Evolutionary conservation across 1,140 invertebrate species (phyloP), one percentile per base, ranked within the genome.

Genomic region (Saxidomus purpurata): DNA sequence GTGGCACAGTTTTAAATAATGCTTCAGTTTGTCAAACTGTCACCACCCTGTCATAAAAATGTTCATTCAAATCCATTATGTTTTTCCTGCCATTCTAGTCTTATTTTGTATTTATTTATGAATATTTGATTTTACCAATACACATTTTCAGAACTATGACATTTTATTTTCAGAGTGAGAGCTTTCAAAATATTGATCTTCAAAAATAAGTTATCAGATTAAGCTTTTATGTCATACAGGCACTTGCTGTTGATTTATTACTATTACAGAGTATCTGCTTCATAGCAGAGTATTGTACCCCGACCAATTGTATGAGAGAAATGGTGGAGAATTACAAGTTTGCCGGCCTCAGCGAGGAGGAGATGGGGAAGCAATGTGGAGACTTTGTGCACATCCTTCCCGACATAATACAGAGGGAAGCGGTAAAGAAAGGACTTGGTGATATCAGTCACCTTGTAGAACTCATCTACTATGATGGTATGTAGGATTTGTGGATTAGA

Each of bases 381-480:
- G 49, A 47, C 13, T 59, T 82, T 63, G 34, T 40, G 1, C 25
- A 82, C 1, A 1, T 61, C 4, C 22, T 82, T 82, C 80, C 80
- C n/a, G 25, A 82, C 8, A 82, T 82, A 8, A 40, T 82, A 0
- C 15, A 25, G 34, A n/a, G 52, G 28, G 40, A 61, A 36, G 34
- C 19, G 11, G 80, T 82, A 22, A 82, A 63, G 55, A 25, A 67
- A 15, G 25, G 34, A 19, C 52, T 59, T 25, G 80, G 80, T 36
- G 80, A 82, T 47, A 59, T 59, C 49, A 59, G 49, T 61, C 0
- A 63, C 0, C 80, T 82, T n/a, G 34, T 82, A 13, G 34, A 82
- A 49, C 22, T 82, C 9, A 63, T 82, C 4, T 82, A 67, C 31
- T 82, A 63, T 67, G 59, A 82, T 43, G 59, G 80, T 82, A 47